These are phyloP conservation scores for Ammodytes dubius DNA, from an alignment of 2,113 vertebrate species.

Conservation along the genomic window DNA sequence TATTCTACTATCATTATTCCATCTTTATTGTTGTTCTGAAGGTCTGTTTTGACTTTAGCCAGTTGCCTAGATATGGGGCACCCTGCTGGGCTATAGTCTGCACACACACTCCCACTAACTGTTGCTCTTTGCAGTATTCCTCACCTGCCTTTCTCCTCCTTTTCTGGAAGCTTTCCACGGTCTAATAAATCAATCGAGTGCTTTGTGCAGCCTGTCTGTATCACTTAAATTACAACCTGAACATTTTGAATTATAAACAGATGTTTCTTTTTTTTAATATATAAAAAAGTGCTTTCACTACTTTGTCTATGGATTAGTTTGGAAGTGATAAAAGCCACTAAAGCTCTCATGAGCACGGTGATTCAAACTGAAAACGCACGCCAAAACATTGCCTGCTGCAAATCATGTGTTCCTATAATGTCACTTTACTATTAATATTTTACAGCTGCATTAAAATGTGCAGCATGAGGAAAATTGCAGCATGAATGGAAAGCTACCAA, in stretches of 20 bases:
- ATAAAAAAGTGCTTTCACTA: not conserved
- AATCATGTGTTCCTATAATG: conserved; percentile 52
- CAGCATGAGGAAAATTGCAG: conserved; percentile 19
- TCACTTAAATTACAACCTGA: not conserved
- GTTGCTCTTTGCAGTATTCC: not conserved
- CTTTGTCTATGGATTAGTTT: conserved; percentile 1
- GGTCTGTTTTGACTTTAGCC: not conserved
- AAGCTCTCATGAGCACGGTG: conserved; percentile 17
- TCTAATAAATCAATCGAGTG: not conserved
- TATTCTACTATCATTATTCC: not conserved
- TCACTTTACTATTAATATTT: conserved; percentile 48
- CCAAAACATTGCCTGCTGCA: conserved; percentile 19
- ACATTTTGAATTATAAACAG: not conserved
- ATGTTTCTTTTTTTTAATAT: not conserved
- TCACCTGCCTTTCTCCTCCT: not conserved
- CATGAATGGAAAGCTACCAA: not conserved
- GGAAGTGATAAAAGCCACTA: conserved; percentile 10
- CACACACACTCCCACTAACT: not conserved
- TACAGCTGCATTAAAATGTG: conserved; percentile 41
- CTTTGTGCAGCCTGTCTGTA: not conserved
- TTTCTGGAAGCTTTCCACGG: not conserved
- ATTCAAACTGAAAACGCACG: conserved; percentile 14
- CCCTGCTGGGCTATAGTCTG: not conserved
- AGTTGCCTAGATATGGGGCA: not conserved
- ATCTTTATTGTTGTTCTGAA: not conserved